Evolutionary conservation across 2,888 invertebrate species (phyloP), one percentile per base, ranked within the genome.

Genomic region (Poecilus cupreus): DNA sequence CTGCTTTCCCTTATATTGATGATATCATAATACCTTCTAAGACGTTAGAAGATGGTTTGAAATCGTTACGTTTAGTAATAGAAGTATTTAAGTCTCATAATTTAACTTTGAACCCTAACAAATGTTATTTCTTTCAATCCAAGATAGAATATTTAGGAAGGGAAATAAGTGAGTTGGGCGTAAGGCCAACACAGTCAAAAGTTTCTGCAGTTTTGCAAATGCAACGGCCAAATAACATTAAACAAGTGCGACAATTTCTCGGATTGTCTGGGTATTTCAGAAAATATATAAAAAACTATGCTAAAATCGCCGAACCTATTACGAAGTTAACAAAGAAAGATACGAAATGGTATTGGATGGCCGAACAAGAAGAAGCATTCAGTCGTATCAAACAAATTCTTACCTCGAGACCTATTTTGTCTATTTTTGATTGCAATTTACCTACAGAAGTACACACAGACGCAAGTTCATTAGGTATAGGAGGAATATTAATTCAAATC

Each of bases 161-260:
- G 22, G 39, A 60, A 64, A 51, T 83, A 13, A 60, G 26, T 22
- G n/a, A 81, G 4, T 32, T 64, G 5, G 84, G 84, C 3, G 72
- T 85, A 6, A 75, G 43, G 46, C 85, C 85, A n/a, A n/a, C 57
- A 85, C 85, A 2, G 22, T 49, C 16, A 82, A 81, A 87, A 83
- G 84, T 83, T 0, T 79, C 70, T 22, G 60, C 60, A 2, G 26
- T 60, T 39, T 5, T 39, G 10, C 39, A n/a, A 5, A 39, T 39
- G 39, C 4, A 39, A 39, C 3, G n/a, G 22, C 86, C 87, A 3
- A 72, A 46, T 72, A 85, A 85, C 80, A 76, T 84, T 0, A 85
- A 85, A 18, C 82, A 83, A 20, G 80, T 87, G 0, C 83, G 86
- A 16, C 85, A 86, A 54, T 87, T 88, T 82, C 18, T 87, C 0